Evolutionary conservation across 2,113 vertebrate genomes (phyloP).

Genomic region (Galeopterus variegatus): DNA sequence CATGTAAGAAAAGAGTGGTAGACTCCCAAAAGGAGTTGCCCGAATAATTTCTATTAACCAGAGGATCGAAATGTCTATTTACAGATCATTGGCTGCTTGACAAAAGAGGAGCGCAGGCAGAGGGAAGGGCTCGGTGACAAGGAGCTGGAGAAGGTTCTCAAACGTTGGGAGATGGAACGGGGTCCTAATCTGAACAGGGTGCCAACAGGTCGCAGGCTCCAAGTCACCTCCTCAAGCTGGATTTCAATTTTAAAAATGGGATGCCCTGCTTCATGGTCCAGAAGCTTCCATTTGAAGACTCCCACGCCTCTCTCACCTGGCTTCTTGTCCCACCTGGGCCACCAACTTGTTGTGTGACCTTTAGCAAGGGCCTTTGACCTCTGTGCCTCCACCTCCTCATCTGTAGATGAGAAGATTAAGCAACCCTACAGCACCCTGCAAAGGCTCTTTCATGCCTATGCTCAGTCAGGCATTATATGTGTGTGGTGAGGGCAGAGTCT

Average conservation of each 20-base stretch:
- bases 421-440: accelerated
- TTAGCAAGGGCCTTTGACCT: neutral
- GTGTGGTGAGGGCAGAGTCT: neutral
- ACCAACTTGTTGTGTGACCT: neutral
- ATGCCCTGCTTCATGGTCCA: neutral
- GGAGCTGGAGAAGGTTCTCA: neutral
- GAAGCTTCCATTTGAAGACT: too few species aligned
- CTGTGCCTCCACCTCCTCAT: neutral
- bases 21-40: neutral
- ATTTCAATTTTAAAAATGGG: neutral
- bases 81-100: neutral
- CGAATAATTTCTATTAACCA: neutral
- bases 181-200: neutral
- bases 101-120: accelerated
- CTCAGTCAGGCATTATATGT: accelerated
- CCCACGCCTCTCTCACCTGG: neutral
- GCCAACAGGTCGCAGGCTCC: neutral
- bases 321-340: neutral
- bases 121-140: accelerated
- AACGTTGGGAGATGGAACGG: accelerated
- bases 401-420: neutral
- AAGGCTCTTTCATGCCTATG: accelerated
- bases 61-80: neutral
- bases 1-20: neutral
- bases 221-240: neutral